A percentile compares a stretch with the other conserved stretches of the same genome.
Conservation (phyloP, 2,113 vertebrate species). For the Cryptoleucopteryx plumbea region DNA sequence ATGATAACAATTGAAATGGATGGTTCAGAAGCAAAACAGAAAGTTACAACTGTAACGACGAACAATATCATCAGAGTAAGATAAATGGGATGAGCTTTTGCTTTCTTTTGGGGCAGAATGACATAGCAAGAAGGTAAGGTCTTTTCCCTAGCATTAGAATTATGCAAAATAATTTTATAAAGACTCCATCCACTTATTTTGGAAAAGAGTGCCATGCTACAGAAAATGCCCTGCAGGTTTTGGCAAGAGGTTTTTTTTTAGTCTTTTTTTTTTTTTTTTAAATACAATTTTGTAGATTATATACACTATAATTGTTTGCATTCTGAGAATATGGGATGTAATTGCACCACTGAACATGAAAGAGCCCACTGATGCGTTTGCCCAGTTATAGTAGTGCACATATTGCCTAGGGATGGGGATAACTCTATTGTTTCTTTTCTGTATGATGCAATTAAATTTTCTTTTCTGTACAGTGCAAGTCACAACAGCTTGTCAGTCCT, state of each 20-base stretch:
- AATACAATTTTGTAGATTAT: not conserved
- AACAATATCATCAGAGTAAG: not conserved
- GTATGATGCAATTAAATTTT: not conserved
- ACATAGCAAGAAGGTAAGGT: not conserved
- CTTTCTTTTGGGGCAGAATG: not conserved
- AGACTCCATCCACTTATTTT: not conserved
- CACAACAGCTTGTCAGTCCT: not conserved
- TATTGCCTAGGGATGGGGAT: not conserved
- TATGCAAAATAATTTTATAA: not conserved
- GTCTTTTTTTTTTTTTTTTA: not conserved
- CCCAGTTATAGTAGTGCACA: not conserved
- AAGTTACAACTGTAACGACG: not conserved
- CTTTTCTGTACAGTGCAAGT: not conserved
- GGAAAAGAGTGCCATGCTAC: not conserved
- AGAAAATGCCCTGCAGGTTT: not conserved
- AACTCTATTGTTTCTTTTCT: not conserved
- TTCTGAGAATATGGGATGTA: not conserved
- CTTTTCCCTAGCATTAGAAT: not conserved
- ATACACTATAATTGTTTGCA: not conserved
- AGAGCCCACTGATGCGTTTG: not conserved
- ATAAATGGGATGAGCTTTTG: not conserved
- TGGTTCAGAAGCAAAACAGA: not conserved
- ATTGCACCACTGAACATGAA: not conserved
- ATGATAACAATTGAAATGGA: not conserved
- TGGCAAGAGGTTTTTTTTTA: not conserved